Evolutionary conservation across 92 coral and sea anemone species (phyloP).

Genomic region (Porites cylindrica): DNA sequence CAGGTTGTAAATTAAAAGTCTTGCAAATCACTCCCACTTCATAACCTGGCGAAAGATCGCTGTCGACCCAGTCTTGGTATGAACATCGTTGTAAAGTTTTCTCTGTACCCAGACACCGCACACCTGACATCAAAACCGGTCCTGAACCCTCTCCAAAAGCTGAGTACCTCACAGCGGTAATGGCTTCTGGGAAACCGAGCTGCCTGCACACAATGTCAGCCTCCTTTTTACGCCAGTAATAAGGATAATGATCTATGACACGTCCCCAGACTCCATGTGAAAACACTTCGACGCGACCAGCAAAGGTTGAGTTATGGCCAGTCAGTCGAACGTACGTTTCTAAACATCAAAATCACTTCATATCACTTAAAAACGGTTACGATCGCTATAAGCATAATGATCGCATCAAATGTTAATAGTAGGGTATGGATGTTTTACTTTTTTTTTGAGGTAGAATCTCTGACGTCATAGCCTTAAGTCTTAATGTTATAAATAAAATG

Average conservation of each 20-base stretch:
- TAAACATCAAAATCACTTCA: not conserved
- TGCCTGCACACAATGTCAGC: conserved; percentile 32
- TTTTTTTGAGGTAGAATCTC: too few relatives aligned
- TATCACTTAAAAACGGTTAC: too few relatives aligned
- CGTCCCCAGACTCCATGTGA: conserved; percentile 41
- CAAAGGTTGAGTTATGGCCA: conserved; percentile 14
- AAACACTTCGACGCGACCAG: conserved; percentile 33
- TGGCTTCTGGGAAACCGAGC: conserved; percentile 19
- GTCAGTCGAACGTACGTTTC: conserved; percentile 5
- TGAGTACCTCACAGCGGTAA: conserved; percentile 5
- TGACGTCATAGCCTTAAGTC: too few relatives aligned
- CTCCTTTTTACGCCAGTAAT: conserved; percentile 7
- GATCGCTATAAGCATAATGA: too few relatives aligned
- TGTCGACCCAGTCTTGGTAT: not conserved
- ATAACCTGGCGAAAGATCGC: not conserved
- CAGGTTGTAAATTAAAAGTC: conserved; percentile 9
- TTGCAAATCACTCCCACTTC: conserved; percentile 31
- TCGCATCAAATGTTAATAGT: too few relatives aligned
- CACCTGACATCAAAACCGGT: conserved; percentile 12
- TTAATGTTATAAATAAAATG: too few relatives aligned
- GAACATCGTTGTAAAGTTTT: conserved; percentile 24
- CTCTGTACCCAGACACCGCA: conserved; percentile 7
- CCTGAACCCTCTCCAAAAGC: conserved; percentile 15
- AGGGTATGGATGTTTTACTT: too few relatives aligned
- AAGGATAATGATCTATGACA: not conserved